Evolutionary conservation across 2,888 invertebrate species (phyloP).

Genomic region (Xylophagus ater): DNA sequence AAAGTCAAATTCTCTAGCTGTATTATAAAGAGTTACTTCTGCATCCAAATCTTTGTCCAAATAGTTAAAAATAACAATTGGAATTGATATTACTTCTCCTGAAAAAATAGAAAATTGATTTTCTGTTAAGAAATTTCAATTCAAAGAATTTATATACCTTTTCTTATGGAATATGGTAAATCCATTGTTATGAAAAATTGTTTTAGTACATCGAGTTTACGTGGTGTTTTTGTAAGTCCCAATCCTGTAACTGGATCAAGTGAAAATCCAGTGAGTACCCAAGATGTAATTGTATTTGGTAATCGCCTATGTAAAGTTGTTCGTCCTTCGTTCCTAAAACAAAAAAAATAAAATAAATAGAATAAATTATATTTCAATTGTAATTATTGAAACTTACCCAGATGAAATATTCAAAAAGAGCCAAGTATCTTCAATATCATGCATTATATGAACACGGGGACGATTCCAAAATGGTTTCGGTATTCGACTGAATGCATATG

Average conservation of each 20-base stretch:
- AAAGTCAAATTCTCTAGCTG: slow-evolving; percentile 70
- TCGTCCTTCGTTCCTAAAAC: slow-evolving; percentile 45
- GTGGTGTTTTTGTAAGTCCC: slow-evolving; percentile 57
- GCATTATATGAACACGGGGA: slow-evolving; percentile 68
- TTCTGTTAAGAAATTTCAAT: slow-evolving; percentile 47
- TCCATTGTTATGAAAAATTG: slow-evolving; percentile 79
- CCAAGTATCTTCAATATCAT: slow-evolving; percentile 67
- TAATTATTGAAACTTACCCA: slow-evolving; percentile 44
- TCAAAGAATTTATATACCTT: slow-evolving; percentile 79
- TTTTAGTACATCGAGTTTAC: slow-evolving; percentile 63
- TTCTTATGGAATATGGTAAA: slow-evolving; percentile 77
- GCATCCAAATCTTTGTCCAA: slow-evolving; percentile 64
- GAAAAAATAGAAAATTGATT: slow-evolving; percentile 1
- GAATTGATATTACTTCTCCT: slow-evolving; percentile 85
- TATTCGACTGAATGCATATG: slow-evolving; percentile 80
- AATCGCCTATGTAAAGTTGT: slow-evolving; percentile 48
- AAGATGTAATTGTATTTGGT: slow-evolving; percentile 75
- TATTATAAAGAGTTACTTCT: slow-evolving; percentile 76
- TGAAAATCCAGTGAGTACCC: slow-evolving; percentile 76
- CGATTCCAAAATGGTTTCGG: slow-evolving; percentile 71
- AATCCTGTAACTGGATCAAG: slow-evolving; percentile 63
- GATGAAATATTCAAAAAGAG: slow-evolving; percentile 72
- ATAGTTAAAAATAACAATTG: slow-evolving; percentile 83
- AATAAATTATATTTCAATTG: background rate
- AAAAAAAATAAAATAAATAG: background rate